Evolutionary conservation across 2,797 vertebrate species (phyloP), one percentile per base, ranked within the genome.

Genomic region (Merluccius polli): DNA sequence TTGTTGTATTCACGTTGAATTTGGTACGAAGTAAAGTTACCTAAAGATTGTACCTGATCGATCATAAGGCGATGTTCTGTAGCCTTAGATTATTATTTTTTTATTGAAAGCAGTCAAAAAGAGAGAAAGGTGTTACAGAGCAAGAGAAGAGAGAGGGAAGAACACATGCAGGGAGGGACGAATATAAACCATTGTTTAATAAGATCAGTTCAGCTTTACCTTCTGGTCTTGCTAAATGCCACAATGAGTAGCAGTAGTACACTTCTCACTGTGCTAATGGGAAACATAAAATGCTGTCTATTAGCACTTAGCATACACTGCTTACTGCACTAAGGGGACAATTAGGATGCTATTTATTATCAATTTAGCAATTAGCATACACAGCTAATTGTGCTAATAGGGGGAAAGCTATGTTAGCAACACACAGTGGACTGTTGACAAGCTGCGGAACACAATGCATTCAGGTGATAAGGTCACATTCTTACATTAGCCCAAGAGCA

Each of bases 11-110:
- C 81, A 85, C 85, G 86, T 87, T 76, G 83, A 87, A 86, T 84
- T 90, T 88, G 59, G 87, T 91, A 90, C 92, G 86, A 92, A 88
- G 85, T 89, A 91, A 92, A 93, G 93, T 94, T 95, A 94, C 94
- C 94, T 95, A 95, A 95, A 94, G 90, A 93, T 93, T 94, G 92
- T 95, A 94, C 94, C 94, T 95, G 94, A 94, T 94, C 94, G 94
- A 92, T 95, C 94, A 90, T 94, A 95, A 94, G 94, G 94, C 85
- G 94, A 94, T 18, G 94, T 93, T 95, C 94, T 91, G 94, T 92
- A 92, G 93, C 94, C 94, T 95, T 93, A 92, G 90, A 12, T 65
- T 3, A 65, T 27, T 65, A 35, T 27, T 63, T 24, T 91, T 91
- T 93, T 85, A 94, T 88, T 89, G 92, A 89, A 87, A 90, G 93